Percentiles rank a stretch among this genome's conserved stretches.
Evolutionary conservation across 2,113 vertebrate species (phyloP).

Genomic region (Herpetotheres cachinnans): DNA sequence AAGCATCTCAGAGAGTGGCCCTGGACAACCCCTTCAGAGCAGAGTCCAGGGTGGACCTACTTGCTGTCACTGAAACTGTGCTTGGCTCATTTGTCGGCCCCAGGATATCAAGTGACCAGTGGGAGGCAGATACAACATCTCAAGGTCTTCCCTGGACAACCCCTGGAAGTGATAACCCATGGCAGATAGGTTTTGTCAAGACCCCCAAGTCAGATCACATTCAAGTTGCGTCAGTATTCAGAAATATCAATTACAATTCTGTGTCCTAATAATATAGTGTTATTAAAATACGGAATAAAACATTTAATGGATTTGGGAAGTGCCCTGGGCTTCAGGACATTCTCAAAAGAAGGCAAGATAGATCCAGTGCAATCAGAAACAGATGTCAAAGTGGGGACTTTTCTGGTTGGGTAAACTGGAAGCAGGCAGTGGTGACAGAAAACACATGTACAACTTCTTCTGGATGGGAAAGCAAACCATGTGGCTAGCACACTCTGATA

Average conservation of each 20-base stretch:
- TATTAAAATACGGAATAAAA: background rate
- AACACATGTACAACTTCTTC: background rate
- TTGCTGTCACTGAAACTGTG: background rate
- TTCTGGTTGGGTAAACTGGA: background rate
- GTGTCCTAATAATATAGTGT: background rate
- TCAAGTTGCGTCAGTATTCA: background rate
- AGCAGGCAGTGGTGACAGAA: background rate
- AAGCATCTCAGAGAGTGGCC: background rate
- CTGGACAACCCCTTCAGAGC: background rate
- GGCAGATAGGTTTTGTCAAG: background rate
- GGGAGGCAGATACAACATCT: background rate
- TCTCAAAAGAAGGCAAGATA: background rate
- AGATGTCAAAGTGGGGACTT: background rate
- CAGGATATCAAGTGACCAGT: background rate
- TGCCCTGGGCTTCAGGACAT: background rate
- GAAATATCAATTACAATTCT: background rate
- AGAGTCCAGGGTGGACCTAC: background rate
- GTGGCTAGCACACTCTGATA: background rate
- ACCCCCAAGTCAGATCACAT: background rate
- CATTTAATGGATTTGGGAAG: background rate
- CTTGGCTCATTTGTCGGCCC: background rate
- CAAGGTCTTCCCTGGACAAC: background rate
- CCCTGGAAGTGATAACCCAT: background rate
- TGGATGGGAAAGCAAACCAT: background rate
- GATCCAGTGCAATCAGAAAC: background rate